Percentiles rank a stretch among this genome's conserved stretches.
Conservation (phyloP, 2,797 vertebrate species). For the Coracias cyanogaster region DNA sequence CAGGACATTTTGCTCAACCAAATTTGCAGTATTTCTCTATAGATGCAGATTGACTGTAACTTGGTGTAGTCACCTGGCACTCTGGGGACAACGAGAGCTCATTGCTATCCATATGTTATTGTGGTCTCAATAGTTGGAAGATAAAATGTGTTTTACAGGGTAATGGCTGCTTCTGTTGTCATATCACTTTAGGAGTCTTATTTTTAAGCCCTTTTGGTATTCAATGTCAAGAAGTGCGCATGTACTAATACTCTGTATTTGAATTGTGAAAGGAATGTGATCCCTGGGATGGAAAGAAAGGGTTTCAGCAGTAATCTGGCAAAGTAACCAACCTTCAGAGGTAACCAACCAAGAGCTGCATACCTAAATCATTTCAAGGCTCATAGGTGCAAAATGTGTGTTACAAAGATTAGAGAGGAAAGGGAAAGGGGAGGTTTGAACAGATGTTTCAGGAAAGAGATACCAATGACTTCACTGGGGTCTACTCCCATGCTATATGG, state of each 20-base stretch:
- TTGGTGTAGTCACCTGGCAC: background rate
- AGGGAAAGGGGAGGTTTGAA: background rate
- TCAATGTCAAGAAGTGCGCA: background rate
- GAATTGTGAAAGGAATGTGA: background rate
- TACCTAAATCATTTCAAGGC: background rate
- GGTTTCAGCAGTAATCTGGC: background rate
- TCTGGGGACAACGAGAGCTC: background rate
- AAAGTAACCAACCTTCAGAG: background rate
- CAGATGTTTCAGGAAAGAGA: background rate
- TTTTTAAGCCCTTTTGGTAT: background rate
- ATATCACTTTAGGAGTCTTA: background rate
- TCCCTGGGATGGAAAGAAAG: background rate
- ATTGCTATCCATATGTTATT: background rate
- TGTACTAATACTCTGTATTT: background rate
- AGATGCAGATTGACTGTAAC: slow-evolving; percentile 12
- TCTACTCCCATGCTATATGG: background rate
- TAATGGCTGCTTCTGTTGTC: background rate
- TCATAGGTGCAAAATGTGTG: background rate
- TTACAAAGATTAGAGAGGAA: background rate
- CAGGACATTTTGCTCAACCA: background rate
- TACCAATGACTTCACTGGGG: background rate
- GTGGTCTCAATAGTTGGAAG: background rate
- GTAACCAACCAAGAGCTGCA: background rate
- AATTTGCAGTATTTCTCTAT: slow-evolving; percentile 25
- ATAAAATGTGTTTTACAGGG: background rate